Base-by-base conservation (phyloP, 2,888 invertebrate species). In the Pollenia labialis region DNA sequence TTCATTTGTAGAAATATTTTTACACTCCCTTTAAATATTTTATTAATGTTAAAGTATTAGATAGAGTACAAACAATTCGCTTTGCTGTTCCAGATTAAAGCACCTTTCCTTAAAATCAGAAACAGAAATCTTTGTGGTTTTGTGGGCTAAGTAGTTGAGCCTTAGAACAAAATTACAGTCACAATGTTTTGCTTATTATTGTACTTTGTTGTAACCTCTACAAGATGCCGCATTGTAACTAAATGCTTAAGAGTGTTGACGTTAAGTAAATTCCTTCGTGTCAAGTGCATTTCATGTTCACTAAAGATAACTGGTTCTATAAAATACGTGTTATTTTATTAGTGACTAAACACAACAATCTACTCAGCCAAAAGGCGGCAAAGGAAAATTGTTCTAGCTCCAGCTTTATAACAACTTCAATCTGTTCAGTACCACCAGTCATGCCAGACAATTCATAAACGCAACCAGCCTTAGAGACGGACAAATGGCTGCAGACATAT, bases 201-300 rank as follows among this genome's bases (percentile, higher is more conserved):
- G 46, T 60, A 52, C 6, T 68, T 18, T 14, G 12, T 16, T 72
- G 42, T 71, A 76, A 81, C 68, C 71, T 83, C 58, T 64, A 64
- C 85, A 74, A 81, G 72, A 81, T 77, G 62, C 68, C 77, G 87
- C 87, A 74, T 44, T 81, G 66, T 68, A 84, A 84, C 81, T 54
- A 81, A 56, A 54, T 81, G 76, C 23, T 60, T 60, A 48, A 71
- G 81, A 83, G 81, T 84, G 87, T 84, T 84, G 79, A 68, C 52
- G 54, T 80, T 77, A 74, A 84, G 62, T 81, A 81, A 84, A 87
- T 77, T 68, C 74, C 62, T 84, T 77, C 81, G 87, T 81, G 84
- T 87, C 87, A 87, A 87, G 87, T 87, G 69, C 84, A 84, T 84
- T 79, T 87, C 76, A 81, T 87, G 84, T 84, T 81, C 76, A 52